A percentile compares a stretch with the other conserved stretches of the same genome.
These are phyloP conservation scores for Drosophila robusta DNA, from an alignment of 2,888 invertebrate species.

Conservation along the genomic window DNA sequence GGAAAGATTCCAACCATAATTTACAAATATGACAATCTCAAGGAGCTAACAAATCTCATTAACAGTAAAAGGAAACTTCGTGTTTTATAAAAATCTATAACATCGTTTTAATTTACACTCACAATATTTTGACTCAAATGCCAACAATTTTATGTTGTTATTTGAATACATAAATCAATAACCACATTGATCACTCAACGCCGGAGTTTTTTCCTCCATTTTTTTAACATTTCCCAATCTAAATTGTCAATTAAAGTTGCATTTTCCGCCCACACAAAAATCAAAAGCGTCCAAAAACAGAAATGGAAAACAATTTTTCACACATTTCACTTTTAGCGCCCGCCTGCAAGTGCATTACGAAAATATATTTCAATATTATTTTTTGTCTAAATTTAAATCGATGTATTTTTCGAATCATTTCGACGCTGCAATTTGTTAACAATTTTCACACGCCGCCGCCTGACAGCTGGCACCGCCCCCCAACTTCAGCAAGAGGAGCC, in stretches of 20 bases:
- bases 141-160: neutral
- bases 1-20: neutral
- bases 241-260: slow-evolving; percentile 71
- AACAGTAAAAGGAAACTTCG: too few species aligned
- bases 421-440: slow-evolving; percentile 78
- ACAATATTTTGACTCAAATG: slow-evolving; percentile 9
- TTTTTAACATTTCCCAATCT: slow-evolving; percentile 36
- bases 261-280: slow-evolving; percentile 58
- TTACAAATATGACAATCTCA: too few species aligned
- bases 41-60: too few species aligned
- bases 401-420: slow-evolving; percentile 64
- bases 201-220: slow-evolving; percentile 12
- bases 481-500: slow-evolving; percentile 24
- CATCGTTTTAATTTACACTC: neutral
- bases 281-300: slow-evolving; percentile 5
- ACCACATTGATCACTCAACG: slow-evolving; percentile 25
- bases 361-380: slow-evolving; percentile 47
- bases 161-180: slow-evolving; percentile 13
- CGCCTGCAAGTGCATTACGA: slow-evolving; percentile 46
- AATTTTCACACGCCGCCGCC: slow-evolving; percentile 71
- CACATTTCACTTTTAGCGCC: slow-evolving; percentile 68
- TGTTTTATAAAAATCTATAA: neutral
- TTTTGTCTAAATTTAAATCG: slow-evolving; percentile 64
- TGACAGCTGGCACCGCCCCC: slow-evolving; percentile 60
- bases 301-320: slow-evolving; percentile 65